Percentiles rank a stretch among this genome's conserved stretches.
Evolutionary conservation across 1,140 invertebrate genomes (phyloP).

Genomic region (Hydropsyche tenuis): DNA sequence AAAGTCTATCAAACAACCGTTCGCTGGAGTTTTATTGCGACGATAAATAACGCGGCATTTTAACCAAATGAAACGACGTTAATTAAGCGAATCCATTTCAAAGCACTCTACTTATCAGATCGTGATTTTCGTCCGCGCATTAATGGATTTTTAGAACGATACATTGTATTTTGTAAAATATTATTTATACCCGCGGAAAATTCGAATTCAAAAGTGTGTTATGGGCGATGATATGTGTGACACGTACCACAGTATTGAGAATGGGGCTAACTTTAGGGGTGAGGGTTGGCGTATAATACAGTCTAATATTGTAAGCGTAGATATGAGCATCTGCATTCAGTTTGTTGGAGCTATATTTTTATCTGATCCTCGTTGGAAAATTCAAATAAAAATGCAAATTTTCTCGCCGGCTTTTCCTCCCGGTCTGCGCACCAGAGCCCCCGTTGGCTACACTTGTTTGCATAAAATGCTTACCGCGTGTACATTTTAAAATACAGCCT

Average conservation of each 20-base stretch:
- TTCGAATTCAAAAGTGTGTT: too few relatives aligned
- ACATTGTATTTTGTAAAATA: not conserved
- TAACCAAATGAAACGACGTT: slow-evolving; percentile 23
- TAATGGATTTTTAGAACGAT: too few relatives aligned
- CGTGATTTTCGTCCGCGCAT: not conserved
- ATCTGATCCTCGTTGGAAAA: slow-evolving; percentile 45
- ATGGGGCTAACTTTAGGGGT: too few relatives aligned
- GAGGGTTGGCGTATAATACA: not conserved
- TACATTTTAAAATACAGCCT: slow-evolving; percentile 47
- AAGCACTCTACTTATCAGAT: slow-evolving; percentile 14
- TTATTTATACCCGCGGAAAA: too few relatives aligned
- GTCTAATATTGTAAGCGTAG: slow-evolving; percentile 20
- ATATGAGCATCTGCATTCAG: slow-evolving; percentile 40
- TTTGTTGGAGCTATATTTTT: slow-evolving; percentile 39
- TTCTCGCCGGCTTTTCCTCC: slow-evolving; percentile 41
- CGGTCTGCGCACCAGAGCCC: slow-evolving; percentile 26
- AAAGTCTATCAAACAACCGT: slow-evolving; percentile 5
- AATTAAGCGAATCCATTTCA: slow-evolving; percentile 20
- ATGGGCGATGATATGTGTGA: too few relatives aligned
- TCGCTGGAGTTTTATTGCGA: slow-evolving; percentile 5
- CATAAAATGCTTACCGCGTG: slow-evolving; percentile 47
- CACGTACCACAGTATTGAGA: too few relatives aligned
- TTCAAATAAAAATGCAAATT: slow-evolving; percentile 50
- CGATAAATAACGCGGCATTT: slow-evolving; percentile 19
- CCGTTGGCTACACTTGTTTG: slow-evolving; percentile 36